Percentiles rank a stretch among this genome's conserved stretches.
phyloP scores from a whole-genome alignment of 2,113 vertebrate species.

The Thomomys bottae region DNA sequence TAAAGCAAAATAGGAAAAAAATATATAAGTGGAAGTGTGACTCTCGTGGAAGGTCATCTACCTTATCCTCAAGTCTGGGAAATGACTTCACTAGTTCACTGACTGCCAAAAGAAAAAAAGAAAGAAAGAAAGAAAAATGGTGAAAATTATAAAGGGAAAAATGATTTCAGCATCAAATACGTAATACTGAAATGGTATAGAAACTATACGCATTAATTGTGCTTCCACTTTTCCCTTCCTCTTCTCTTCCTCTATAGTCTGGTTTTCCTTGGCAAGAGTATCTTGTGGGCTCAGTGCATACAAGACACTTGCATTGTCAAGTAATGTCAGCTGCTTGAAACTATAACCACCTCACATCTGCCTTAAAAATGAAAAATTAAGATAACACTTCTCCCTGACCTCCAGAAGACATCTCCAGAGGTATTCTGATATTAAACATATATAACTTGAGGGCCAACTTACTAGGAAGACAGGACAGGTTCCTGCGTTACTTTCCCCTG shows the following conservation, averaged over 20 bases:
- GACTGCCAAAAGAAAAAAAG: too few relatives aligned
- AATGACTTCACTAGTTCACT: too few relatives aligned
- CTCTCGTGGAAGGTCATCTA: neutral
- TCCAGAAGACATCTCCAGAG: neutral
- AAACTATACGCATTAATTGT: neutral
- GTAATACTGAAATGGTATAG: too few relatives aligned
- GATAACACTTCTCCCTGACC: too few relatives aligned
- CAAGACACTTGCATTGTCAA: too few relatives aligned
- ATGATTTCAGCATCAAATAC: neutral
- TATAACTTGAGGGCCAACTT: neutral
- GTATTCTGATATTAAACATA: neutral
- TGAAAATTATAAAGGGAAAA: neutral
- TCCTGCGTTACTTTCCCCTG: neutral
- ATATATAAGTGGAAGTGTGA: too few relatives aligned
- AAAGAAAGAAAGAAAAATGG: neutral
- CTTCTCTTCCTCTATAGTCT: neutral
- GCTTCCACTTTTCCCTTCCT: neutral
- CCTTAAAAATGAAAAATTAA: neutral
- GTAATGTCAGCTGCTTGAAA: neutral
- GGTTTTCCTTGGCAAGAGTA: too few relatives aligned
- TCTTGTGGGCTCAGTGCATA: too few relatives aligned
- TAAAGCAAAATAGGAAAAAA: too few relatives aligned
- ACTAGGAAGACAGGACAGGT: neutral
- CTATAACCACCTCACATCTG: neutral
- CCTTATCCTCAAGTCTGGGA: too few relatives aligned